phyloP scores from a whole-genome alignment of 2,888 invertebrate genomes.

The Drosophila neotestacea region DNA sequence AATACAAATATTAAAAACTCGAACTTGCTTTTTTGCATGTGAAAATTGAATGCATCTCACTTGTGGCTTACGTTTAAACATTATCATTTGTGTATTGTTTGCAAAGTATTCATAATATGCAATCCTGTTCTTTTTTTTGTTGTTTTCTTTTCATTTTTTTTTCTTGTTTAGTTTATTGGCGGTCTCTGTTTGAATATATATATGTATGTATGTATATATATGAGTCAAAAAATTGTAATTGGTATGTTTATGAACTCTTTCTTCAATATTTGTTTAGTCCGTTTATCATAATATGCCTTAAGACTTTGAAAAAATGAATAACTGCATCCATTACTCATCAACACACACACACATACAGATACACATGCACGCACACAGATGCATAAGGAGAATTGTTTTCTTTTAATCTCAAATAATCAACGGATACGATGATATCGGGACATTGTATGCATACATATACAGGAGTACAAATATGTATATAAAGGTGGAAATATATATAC shows the following conservation, averaged over 20 bases:
- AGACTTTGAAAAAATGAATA: constrained; percentile 58
- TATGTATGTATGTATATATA: constrained; percentile 43
- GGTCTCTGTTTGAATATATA: constrained; percentile 63
- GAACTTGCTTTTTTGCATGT: constrained; percentile 58
- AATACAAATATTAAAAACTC: constrained; percentile 77
- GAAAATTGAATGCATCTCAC: constrained; percentile 71
- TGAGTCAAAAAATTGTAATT: constrained; percentile 61
- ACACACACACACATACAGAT: constrained; percentile 13
- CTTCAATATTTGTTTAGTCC: constrained; percentile 30
- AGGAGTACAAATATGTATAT: constrained; percentile 30
- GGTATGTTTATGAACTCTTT: constrained; percentile 58
- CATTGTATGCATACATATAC: constrained; percentile 49
- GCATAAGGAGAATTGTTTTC: constrained; percentile 30
- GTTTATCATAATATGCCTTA: constrained; percentile 45
- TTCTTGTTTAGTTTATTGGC: constrained; percentile 65
- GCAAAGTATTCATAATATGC: constrained; percentile 40
- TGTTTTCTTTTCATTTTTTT: constrained; percentile 10
- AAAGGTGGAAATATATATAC: constrained; percentile 22
- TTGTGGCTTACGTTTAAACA: constrained; percentile 71
- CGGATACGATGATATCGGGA: constrained; percentile 47
- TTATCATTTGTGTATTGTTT: constrained; percentile 43
- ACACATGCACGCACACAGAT: constrained; percentile 8
- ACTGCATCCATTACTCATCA: constrained; percentile 59
- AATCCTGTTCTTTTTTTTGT: constrained; percentile 15
- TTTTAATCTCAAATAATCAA: constrained; percentile 54